Evolutionary conservation across 2,113 vertebrate genomes (phyloP), one percentile per base, ranked within the genome.

Genomic region (Dissostichus mawsoni): DNA sequence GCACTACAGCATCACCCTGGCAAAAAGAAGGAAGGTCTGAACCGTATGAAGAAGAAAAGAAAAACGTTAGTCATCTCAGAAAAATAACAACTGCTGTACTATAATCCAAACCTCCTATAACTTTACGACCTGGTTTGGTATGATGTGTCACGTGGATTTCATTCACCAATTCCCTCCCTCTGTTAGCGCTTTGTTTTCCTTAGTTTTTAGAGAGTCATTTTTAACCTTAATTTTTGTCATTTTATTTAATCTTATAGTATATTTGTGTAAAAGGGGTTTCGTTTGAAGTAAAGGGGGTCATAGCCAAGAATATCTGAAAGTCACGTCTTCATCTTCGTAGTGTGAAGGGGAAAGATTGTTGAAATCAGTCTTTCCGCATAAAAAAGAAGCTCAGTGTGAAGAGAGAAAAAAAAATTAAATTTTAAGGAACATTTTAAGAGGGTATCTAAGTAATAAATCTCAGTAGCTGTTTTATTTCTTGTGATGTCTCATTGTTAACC

Each of bases 31-130:
- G 78, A 80, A 82, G 96, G 96, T 94, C 91, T 96, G 96, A 96
- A 96, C 94, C 93, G 90, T 69, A 83, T 69, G 84, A 90, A 84
- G 90, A 92, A 91, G 90, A 93, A 89, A 94, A 92, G 83, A 91
- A 91, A 90, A 90, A 88, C 87, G 95, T 96, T 93, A 95, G 96
- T 98, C 97, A 98, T 99, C 97, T 98, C 97, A 96, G 92, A 92
- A 93, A 90, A 92, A 93, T 95, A 90, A 96, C 87, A 95, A 96
- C 97, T 98, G 97, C 97, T 98, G 97, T 98, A 98, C 94, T 95
- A 96, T 97, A 97, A 95, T 96, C 94, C 96, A 96, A 94, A 96
- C 95, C 96, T 94, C 83, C 95, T 90, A 90, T 95, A 94, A 90
- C 92, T 89, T 89, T 84, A 85, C 90, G 70, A 88, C 89, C 81